phyloP scores from a whole-genome alignment of 2,113 vertebrate species.

The Passer montanus region DNA sequence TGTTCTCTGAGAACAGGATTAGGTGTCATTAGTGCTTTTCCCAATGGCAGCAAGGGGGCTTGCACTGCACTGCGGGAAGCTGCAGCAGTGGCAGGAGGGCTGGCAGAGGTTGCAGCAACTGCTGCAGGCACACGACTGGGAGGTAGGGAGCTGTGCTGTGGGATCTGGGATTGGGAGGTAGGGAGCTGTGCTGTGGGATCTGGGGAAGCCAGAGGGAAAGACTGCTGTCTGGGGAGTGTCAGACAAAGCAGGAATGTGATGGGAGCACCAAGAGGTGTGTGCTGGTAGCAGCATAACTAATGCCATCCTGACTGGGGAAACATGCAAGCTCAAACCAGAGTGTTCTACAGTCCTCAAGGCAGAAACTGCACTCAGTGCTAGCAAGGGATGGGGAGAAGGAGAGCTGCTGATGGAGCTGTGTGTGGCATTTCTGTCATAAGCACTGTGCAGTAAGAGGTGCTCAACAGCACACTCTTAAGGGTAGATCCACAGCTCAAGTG shows the following conservation, averaged over 20 bases:
- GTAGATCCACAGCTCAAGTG: not conserved
- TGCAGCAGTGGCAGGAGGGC: not conserved
- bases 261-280: no score
- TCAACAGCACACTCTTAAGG: not conserved
- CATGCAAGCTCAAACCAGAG: not conserved
- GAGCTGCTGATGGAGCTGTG: not conserved
- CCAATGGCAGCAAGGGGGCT: not conserved
- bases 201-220: not conserved
- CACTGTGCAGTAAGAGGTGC: not conserved
- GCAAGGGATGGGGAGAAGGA: not conserved
- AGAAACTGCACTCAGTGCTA: not conserved
- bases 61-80: not conserved
- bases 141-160: not conserved
- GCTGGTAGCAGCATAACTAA: not conserved
- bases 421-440: not conserved
- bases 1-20: not conserved
- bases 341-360: not conserved
- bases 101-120: rapidly evolving
- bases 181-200: not conserved
- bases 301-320: not conserved
- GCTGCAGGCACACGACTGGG: not conserved
- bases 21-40: not conserved
- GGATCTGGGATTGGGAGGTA: not conserved
- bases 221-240: not conserved
- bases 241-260: not conserved